Evolutionary conservation across 2,888 invertebrate species (phyloP).

Genomic region (Dione juno): DNA sequence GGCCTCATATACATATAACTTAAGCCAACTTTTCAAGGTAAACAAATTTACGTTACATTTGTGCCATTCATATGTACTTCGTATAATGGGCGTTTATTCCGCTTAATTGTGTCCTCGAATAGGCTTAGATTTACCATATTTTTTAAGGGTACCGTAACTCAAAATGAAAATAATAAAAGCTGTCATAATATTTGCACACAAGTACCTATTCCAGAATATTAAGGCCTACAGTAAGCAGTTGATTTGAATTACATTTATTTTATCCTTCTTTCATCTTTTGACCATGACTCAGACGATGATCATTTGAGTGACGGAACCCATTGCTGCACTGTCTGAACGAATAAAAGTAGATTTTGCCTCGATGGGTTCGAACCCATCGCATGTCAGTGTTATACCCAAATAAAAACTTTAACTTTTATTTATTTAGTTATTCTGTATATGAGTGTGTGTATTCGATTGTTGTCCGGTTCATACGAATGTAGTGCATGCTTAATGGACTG

Average conservation of each 20-base stretch:
- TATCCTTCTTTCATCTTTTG: neutral
- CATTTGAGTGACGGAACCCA: neutral
- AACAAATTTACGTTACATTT: neutral
- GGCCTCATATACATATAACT: neutral
- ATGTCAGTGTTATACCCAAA: neutral
- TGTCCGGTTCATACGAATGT: slow-evolving; percentile 7
- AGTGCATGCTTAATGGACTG: slow-evolving; percentile 37
- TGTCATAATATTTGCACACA: too few relatives aligned
- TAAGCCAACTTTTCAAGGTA: neutral
- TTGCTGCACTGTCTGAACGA: rapidly evolving
- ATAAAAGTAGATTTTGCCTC: neutral
- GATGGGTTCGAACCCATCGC: neutral
- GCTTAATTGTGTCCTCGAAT: neutral
- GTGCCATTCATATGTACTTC: too few relatives aligned
- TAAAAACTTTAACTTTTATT: neutral
- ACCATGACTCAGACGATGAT: neutral
- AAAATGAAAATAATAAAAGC: too few relatives aligned
- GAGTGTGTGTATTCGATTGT: neutral
- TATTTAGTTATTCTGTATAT: neutral
- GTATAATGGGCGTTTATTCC: neutral
- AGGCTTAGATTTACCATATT: neutral
- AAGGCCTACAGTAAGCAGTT: too few relatives aligned
- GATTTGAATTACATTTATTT: neutral
- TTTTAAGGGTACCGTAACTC: too few relatives aligned
- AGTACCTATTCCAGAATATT: too few relatives aligned